Base-by-base conservation (phyloP, 2,113 vertebrate genomes). In the Rattus rattus region DNA sequence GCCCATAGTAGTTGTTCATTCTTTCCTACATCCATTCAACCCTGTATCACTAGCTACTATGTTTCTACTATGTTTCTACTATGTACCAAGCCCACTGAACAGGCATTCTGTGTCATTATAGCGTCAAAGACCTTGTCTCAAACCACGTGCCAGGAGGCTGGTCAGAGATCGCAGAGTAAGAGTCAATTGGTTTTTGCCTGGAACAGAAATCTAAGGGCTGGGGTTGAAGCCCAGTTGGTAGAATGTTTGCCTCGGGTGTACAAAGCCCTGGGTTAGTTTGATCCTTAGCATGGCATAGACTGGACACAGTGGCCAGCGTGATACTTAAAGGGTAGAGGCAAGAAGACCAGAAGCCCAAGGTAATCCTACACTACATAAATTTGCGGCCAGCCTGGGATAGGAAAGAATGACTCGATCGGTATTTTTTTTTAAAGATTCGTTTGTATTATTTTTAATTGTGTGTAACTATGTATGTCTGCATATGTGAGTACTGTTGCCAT, bases 1-100 rank as follows among this genome's bases (percentile, higher is more conserved):
- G 39, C 14, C 79, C 17, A 3, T 1, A 30, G 49, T n/a, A 11
- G 4, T 5, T 76, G 5, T 11, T 65, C 56, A 16, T 43, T 39
- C 13, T 5, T 9, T 39, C 52, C 24, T 0, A 6, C 52, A 33
- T 24, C 47, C 69, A 0, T 28, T 20, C 24, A 2, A 1, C 33
- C 54, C 28, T n/a, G 83, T 47, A n/a, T 63, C 47, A 1, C 22
- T 83, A 12, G 52, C 11, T 13, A 14, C 0, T 4, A 22, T 49
- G 33, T 11, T 24, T 59, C 92, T 20, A 9, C 5, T 13, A 13
- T 16, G 36, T 39, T 30, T 47, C n/a, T 12, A 80, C 67, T 69
- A 13, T 0, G 22, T 86, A 69, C 90, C 28, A 0, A 13, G 33
- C 24, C 33, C 5, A 5, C 2, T 36, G 47, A 49, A 39, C 17